Base-by-base conservation (phyloP, 2,888 invertebrate species). In the Monoplex corrugatus region DNA sequence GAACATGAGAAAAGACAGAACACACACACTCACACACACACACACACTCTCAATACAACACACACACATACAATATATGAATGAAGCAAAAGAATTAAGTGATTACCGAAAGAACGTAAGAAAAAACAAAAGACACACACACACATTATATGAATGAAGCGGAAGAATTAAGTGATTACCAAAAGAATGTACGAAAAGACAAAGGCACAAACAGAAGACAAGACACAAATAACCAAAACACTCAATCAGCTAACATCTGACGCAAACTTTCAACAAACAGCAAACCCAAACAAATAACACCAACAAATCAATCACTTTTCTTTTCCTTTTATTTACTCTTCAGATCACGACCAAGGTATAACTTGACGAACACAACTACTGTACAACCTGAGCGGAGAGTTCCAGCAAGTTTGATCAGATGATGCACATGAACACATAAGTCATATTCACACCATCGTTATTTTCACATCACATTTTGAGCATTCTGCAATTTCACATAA, bases 281-380 rank as follows among this genome's bases (percentile, higher is more conserved):
- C 2, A 57, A 10, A 57, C 28, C 3, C 28, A 28, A 57, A 16
- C 57, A 6, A 68, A 68, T 68, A 68, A 68, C 63, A 68, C 63
- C 6, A 68, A 23, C 6, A 6, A 23, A 28, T 28, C 63, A 23
- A 1, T 72, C 13, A 13, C n/a, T 75, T 75, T 38, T 16, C 1
- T 38, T 75, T 35, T 75, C 38, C 35, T 75, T 75, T 75, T 75
- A 75, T 75, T 75, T 75, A 28, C 75, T 75, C 75, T 75, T 75
- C 38, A 75, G 75, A 75, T 75, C 75, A 75, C 35, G 35, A 75
- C 38, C 75, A 32, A 75, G n/a, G n/a, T 38, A 75, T 38, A 75
- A 75, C 23, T 38, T 35, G 13, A 75, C 13, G 13, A 35, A 35
- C 3, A 6, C 3, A 6, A 75, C 75, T 38, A 75, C 35, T 75